phyloP scores from a whole-genome alignment of 2,888 invertebrate species.

The Diogma glabrata region DNA sequence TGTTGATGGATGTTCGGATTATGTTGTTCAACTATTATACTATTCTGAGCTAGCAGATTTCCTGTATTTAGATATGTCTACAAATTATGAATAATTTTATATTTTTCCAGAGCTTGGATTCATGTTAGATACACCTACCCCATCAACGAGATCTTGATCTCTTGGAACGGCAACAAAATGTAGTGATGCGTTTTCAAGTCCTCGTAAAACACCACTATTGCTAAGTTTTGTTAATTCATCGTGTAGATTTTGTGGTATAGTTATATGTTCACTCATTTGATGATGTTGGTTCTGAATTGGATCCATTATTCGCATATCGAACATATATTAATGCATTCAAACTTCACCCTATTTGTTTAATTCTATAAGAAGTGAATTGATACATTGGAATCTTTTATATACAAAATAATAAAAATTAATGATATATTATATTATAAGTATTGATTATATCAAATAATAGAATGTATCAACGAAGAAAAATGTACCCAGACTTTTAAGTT shows the following conservation, averaged over 20 bases:
- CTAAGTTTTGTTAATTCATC: conserved; percentile 15
- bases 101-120: neutral
- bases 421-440: too few relatives aligned
- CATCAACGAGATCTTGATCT: conserved; percentile 32
- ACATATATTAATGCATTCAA: too few relatives aligned
- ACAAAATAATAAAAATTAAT: too few relatives aligned
- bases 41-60: conserved; percentile 27
- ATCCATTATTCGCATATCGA: conserved; percentile 2
- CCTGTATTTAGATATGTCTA: conserved; percentile 32
- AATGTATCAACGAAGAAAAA: too few relatives aligned
- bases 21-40: conserved; percentile 29
- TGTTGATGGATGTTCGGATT: conserved; percentile 24
- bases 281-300: neutral
- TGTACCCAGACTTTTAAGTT: too few relatives aligned
- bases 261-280: neutral
- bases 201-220: conserved; percentile 16
- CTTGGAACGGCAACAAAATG: conserved; percentile 23
- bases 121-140: conserved; percentile 23
- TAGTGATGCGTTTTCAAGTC: conserved; percentile 20
- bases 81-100: conserved; percentile 10
- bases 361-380: too few relatives aligned
- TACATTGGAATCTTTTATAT: too few relatives aligned
- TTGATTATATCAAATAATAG: too few relatives aligned
- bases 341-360: too few relatives aligned
- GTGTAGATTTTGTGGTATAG: neutral